phyloP scores from a whole-genome alignment of 2,797 vertebrate species.

The Enteromius mattozi region DNA sequence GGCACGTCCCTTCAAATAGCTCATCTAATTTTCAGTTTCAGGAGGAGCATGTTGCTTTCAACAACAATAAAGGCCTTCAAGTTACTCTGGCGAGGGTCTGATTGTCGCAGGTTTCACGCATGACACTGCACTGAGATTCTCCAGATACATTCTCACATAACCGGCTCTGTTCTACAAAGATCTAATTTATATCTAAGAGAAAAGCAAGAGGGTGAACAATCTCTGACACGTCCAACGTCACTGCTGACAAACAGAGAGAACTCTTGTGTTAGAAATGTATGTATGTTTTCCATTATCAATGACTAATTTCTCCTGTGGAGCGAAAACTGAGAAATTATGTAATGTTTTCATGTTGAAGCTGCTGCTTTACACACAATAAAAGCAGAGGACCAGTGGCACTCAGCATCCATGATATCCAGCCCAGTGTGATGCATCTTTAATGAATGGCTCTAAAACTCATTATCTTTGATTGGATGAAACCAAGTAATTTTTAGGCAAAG shows the following conservation, averaged over 20 bases:
- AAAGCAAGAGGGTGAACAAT: background rate
- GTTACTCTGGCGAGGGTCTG: background rate
- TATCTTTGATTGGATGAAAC: background rate
- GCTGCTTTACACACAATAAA: background rate
- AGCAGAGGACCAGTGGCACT: background rate
- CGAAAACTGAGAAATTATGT: background rate
- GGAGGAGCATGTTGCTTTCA: background rate
- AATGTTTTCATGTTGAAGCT: background rate
- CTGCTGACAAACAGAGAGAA: background rate
- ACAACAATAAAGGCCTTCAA: conserved; percentile 29
- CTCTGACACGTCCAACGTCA: background rate
- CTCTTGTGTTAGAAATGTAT: no score
- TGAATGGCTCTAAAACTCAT: background rate
- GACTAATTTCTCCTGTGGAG: background rate
- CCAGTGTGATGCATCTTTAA: no score
- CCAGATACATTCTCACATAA: background rate
- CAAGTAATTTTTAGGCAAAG: background rate
- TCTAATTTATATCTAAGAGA: background rate
- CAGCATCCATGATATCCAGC: background rate
- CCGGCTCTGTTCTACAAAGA: background rate
- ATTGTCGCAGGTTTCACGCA: background rate
- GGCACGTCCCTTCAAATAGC: conserved; percentile 59
- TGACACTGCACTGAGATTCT: conserved; percentile 5
- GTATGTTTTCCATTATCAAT: background rate
- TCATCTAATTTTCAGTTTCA: conserved; percentile 61